Percentiles rank a stretch among this genome's conserved stretches.
These are phyloP conservation scores for Heteropelma amictum DNA, from an alignment of 2,888 invertebrate species.

Conservation along the genomic window DNA sequence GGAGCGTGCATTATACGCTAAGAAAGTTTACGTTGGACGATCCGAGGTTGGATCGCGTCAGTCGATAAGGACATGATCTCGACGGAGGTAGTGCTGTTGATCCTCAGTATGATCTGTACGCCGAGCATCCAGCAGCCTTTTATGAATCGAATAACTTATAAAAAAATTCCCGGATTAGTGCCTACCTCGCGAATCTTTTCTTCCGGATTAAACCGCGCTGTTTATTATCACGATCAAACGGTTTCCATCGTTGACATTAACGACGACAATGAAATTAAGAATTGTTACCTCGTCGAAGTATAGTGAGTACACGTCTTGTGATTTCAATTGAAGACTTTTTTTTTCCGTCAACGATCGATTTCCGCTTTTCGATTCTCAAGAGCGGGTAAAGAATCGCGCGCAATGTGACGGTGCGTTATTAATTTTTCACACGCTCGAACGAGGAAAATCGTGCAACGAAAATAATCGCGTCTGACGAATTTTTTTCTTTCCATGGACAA, in stretches of 20 bases:
- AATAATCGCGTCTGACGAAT: too few species aligned
- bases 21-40: conserved; percentile 14
- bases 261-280: conserved; percentile 84
- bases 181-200: conserved; percentile 39
- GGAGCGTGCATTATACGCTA: too few species aligned
- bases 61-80: conserved; percentile 54
- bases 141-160: conserved; percentile 63
- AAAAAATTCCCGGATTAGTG: conserved; percentile 64
- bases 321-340: not conserved
- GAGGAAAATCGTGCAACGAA: too few species aligned
- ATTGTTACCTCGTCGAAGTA: conserved; percentile 91
- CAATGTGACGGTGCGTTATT: too few species aligned
- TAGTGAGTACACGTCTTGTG: conserved; percentile 83
- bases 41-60: conserved; percentile 27
- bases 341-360: too few species aligned
- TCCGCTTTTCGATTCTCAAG: too few species aligned
- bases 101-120: conserved; percentile 44
- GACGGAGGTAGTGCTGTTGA: conserved; percentile 46
- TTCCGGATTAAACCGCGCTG: conserved; percentile 68
- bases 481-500: too few species aligned
- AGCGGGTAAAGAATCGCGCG: too few species aligned
- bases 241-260: conserved; percentile 90
- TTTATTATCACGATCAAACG: conserved; percentile 90
- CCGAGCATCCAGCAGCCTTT: conserved; percentile 64
- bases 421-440: too few species aligned